Evolutionary conservation across 2,113 vertebrate species (phyloP).

Genomic region (Hoplias malabaricus): DNA sequence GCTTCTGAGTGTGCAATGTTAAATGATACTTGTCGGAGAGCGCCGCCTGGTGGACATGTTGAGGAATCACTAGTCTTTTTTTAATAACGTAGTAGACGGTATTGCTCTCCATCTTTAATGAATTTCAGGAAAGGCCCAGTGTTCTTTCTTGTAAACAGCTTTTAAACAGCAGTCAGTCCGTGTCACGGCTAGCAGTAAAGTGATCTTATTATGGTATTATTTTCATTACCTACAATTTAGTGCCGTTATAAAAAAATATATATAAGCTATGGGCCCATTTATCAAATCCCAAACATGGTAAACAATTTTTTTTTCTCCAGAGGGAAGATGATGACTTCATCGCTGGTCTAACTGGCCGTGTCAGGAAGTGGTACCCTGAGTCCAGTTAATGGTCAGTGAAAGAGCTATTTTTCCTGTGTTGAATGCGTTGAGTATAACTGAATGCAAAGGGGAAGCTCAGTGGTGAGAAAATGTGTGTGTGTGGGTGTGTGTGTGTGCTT

Average conservation of each 20-base stretch:
- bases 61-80: too few relatives aligned
- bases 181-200: not conserved
- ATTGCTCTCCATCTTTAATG: not conserved
- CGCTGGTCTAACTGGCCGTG: constrained; percentile 24
- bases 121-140: not conserved
- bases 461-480: constrained; percentile 24
- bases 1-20: not conserved
- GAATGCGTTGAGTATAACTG: constrained; percentile 29
- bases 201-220: too few relatives aligned
- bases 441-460: not conserved
- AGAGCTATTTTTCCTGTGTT: constrained; percentile 32
- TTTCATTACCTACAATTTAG: too few relatives aligned
- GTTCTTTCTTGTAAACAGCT: not conserved
- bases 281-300: too few relatives aligned
- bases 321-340: constrained; percentile 33
- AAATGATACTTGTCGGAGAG: not conserved
- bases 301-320: not conserved
- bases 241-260: too few relatives aligned
- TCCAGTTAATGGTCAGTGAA: constrained; percentile 11
- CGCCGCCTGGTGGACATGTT: constrained; percentile 25
- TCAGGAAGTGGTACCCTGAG: constrained; percentile 27
- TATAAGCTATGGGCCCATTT: too few relatives aligned
- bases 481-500: too few relatives aligned
- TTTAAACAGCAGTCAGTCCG: not conserved
- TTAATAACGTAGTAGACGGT: not conserved